phyloP scores from a whole-genome alignment of 1,140 invertebrate species.

The Eriosoma lanigerum region DNA sequence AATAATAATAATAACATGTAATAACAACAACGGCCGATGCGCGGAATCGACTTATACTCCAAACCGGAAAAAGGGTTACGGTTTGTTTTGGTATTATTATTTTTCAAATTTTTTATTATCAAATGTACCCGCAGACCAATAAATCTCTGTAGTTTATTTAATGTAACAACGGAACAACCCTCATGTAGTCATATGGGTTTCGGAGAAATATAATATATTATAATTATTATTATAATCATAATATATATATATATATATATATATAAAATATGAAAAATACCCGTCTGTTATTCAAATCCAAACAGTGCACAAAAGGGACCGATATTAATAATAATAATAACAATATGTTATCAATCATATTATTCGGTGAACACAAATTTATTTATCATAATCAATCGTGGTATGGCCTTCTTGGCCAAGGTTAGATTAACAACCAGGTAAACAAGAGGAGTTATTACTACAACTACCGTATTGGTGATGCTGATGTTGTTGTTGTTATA shows the following conservation, averaged over 20 bases:
- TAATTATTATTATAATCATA: too few species aligned
- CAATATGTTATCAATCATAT: background rate
- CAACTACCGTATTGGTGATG: background rate
- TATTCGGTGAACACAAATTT: background rate
- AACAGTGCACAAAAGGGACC: background rate
- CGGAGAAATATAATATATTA: background rate
- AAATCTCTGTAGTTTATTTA: slow-evolving; percentile 17
- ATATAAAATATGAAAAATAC: background rate
- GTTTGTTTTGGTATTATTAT: too few species aligned
- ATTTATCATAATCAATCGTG: slow-evolving; percentile 14
- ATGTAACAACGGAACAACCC: slow-evolving; percentile 29
- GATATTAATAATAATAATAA: background rate
- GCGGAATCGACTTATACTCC: background rate
- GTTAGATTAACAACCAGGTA: background rate
- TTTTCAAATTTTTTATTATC: too few species aligned
- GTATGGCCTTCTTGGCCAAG: background rate
- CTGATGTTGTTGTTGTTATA: background rate
- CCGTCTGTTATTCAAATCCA: background rate
- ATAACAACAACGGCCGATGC: background rate
- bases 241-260: too few species aligned
- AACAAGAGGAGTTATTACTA: slow-evolving; percentile 19
- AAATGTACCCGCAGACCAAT: slow-evolving; percentile 23
- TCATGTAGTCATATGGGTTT: background rate
- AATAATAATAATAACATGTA: too few species aligned
- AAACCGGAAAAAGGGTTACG: background rate